phyloP scores from a whole-genome alignment of 92 coral and sea anemone species.

The Porites rus region DNA sequence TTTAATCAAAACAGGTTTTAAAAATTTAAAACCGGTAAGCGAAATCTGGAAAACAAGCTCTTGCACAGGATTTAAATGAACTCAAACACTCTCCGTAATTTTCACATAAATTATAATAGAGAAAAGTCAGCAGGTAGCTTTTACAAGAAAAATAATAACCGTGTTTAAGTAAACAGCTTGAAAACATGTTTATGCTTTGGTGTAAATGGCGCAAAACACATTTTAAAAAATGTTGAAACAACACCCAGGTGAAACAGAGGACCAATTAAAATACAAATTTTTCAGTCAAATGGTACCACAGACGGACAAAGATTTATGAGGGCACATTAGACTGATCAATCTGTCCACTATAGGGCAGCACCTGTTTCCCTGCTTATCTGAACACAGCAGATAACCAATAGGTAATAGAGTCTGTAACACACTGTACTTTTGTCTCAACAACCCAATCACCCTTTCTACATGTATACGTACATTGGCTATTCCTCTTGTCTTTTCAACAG shows the following conservation, averaged over 20 bases:
- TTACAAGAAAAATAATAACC: background rate
- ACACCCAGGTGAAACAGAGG: conserved; percentile 5
- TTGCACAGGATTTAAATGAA: background rate
- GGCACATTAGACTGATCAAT: no score
- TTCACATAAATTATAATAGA: conserved; percentile 1
- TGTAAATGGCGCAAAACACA: conserved; percentile 12
- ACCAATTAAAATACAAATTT: background rate
- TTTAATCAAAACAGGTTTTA: background rate
- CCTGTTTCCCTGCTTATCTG: background rate
- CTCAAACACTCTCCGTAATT: background rate
- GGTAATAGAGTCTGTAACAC: background rate
- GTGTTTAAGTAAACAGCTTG: no score
- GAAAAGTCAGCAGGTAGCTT: background rate
- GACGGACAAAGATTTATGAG: no score
- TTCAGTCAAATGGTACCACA: background rate
- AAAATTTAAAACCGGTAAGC: background rate
- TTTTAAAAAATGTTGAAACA: background rate
- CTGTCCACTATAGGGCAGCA: no score
- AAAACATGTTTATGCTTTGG: conserved; percentile 19
- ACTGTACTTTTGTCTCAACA: background rate
- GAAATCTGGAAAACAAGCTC: background rate
- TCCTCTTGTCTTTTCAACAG: background rate
- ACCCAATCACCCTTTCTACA: no score
- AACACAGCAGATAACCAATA: background rate
- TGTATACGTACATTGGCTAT: no score